These are phyloP conservation scores for Miniopterus natalensis DNA, from an alignment of 2,113 vertebrate species.

Conservation along the genomic window DNA sequence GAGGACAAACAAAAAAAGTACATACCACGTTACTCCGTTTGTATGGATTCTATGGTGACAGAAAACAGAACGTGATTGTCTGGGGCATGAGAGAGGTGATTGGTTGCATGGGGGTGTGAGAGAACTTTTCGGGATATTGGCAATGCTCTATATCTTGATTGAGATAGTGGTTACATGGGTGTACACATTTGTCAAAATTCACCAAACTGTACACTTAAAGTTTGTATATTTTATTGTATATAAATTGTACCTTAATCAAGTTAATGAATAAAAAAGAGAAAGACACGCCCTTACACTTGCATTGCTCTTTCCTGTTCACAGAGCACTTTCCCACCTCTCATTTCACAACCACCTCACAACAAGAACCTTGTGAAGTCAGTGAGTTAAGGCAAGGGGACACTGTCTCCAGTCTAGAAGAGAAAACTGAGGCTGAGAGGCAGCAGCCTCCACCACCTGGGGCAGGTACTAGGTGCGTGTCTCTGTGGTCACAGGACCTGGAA, in stretches of 20 bases:
- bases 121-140: neutral
- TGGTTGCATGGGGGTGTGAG: neutral
- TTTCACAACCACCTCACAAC: neutral
- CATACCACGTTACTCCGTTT: neutral
- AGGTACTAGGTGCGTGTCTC: neutral
- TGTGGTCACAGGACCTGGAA: neutral
- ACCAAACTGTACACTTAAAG: neutral
- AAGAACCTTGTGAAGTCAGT: neutral
- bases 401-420: neutral
- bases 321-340: neutral
- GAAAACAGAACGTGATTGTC: neutral
- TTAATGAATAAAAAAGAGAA: neutral
- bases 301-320: neutral
- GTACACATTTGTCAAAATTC: neutral
- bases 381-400: neutral
- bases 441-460: neutral
- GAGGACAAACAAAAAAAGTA: neutral
- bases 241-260: no score
- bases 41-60: neutral
- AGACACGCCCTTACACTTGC: neutral
- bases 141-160: neutral
- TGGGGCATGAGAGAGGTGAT: neutral
- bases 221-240: no score
- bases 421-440: neutral
- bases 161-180: neutral